These are phyloP conservation scores for Isichthys henryi DNA, from an alignment of 2,113 vertebrate species.

Conservation along the genomic window DNA sequence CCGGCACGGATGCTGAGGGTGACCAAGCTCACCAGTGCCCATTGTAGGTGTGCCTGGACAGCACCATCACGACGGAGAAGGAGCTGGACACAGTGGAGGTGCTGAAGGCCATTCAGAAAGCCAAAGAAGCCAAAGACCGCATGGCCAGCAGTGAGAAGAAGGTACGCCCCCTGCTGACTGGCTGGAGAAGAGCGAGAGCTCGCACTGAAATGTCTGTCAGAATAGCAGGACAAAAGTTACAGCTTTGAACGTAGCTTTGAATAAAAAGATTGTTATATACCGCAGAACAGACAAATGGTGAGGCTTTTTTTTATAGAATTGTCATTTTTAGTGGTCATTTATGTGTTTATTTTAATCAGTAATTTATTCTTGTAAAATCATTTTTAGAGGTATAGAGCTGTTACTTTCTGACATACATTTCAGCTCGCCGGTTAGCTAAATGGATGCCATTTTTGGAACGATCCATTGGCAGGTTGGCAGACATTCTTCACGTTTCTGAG, in stretches of 20 bases:
- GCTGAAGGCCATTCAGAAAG: slow-evolving; percentile 95
- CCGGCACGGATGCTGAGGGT: not conserved
- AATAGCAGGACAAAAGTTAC: not conserved
- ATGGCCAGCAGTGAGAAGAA: slow-evolving; percentile 78
- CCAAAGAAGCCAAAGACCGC: slow-evolving; percentile 84
- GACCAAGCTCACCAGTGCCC: not conserved
- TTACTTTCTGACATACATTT: not conserved
- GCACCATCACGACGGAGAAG: slow-evolving; percentile 75
- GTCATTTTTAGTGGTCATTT: not conserved
- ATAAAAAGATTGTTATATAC: not conserved
- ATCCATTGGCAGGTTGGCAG: not conserved
- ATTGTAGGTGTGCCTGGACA: slow-evolving; percentile 83
- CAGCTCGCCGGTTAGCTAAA: not conserved
- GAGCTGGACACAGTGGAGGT: slow-evolving; percentile 96
- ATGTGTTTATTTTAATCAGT: not conserved
- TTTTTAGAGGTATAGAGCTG: not conserved
- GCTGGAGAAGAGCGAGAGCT: not conserved
- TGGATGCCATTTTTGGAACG: not conserved
- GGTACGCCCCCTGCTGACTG: slow-evolving; percentile 50
- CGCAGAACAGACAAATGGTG: not conserved
- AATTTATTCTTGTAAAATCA: not conserved
- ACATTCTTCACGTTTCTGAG: not conserved
- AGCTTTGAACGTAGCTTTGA: not conserved
- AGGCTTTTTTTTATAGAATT: not conserved
- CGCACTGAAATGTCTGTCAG: not conserved